Base-by-base conservation (phyloP, 2,113 vertebrate species). In the Pampusana beccarii region DNA sequence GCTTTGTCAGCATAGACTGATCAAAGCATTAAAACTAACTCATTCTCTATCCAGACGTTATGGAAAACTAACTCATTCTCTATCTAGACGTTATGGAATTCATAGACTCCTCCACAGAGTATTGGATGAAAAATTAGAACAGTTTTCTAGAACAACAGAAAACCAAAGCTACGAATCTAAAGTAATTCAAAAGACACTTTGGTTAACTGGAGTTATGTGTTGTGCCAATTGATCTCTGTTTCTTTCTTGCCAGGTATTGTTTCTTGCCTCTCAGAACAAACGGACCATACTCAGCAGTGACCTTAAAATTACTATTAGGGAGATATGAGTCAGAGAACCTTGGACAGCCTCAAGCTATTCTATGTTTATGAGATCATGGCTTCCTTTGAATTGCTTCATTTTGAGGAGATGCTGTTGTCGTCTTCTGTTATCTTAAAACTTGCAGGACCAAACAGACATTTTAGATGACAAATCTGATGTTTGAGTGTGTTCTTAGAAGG, bases 171-270 rank as follows among this genome's bases (percentile, higher is more conserved):
- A 86, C 50, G 96, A 96, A 94, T 93, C 64, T 75, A 38, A 93
- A 64, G 77, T 73, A 95, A 79, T 97, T 95, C 86, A 90, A 96
- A 91, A 97, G 56, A 75, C 70, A 79, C 48, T 97, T 95, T 80
- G 88, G 93, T 92, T 78, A 95, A 93, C 58, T 86, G 38, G 19
- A 95, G 20, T 28, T 79, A 64, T 16, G 4, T 23, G 31, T 60
- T 69, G 67, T 90, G 33, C 33, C 80, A 96, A 87, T 9, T 77
- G 73, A 96, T 92, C 64, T 92, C 71, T 78, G 34, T 71, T 75
- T 80, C 29, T 84, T 84, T 88, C 57, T 72, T 96, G 66, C 34
- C 64, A 92, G 58, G 29, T 51, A 74, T 29, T 66, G 60, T 38
- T 74, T 53, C 78, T 93, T 80, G 58, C 62, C 62, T 90, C 91